Percentiles rank a stretch among this genome's conserved stretches.
Evolutionary conservation across 2,888 invertebrate genomes (phyloP).

Genomic region (Dione vanillae): DNA sequence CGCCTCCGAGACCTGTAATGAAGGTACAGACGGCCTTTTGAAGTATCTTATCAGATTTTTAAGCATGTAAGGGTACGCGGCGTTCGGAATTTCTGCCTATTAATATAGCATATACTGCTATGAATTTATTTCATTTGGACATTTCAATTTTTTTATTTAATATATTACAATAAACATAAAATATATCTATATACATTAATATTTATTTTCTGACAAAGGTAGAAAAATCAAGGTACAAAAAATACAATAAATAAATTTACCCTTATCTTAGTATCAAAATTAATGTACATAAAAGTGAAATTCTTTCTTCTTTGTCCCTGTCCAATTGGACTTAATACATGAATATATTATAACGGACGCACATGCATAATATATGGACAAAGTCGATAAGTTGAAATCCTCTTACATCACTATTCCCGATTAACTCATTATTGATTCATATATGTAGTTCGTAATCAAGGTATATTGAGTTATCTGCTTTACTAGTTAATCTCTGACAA

Average conservation of each 20-base stretch:
- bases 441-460: not conserved
- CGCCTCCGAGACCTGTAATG: slow-evolving; percentile 49
- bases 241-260: slow-evolving; percentile 1
- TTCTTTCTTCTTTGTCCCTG: slow-evolving; percentile 53
- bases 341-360: slow-evolving; percentile 60
- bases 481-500: not conserved
- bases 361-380: slow-evolving; percentile 56
- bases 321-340: slow-evolving; percentile 60
- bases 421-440: slow-evolving; percentile 33
- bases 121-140: not conserved
- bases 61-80: slow-evolving; percentile 34
- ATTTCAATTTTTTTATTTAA: not conserved
- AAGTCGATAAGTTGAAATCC: slow-evolving; percentile 48
- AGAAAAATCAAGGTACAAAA: no score
- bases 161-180: not conserved
- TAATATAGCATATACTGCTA: not conserved
- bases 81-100: not conserved
- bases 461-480: not conserved
- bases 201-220: no score
- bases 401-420: slow-evolving; percentile 41
- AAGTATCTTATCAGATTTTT: slow-evolving; percentile 47
- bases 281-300: slow-evolving; percentile 41
- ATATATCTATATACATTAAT: not conserved
- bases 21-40: slow-evolving; percentile 48
- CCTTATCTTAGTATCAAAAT: slow-evolving; percentile 9